phyloP scores from a whole-genome alignment of 2,888 invertebrate species.

The Therioaphis trifolii region DNA sequence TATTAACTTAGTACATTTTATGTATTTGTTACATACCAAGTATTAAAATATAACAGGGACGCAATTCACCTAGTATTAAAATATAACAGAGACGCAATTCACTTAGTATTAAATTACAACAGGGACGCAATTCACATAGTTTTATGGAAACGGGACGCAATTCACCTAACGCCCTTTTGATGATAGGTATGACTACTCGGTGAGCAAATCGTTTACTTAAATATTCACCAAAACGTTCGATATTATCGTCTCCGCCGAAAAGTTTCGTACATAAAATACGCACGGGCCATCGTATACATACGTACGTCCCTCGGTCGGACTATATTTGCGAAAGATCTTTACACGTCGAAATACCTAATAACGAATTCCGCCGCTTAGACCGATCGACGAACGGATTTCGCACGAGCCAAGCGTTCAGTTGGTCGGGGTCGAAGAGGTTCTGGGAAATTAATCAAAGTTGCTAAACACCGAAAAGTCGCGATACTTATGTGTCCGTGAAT shows the following conservation, averaged over 20 bases:
- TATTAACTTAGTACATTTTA: too few relatives aligned
- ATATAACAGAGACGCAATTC: too few relatives aligned
- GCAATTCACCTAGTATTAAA: too few relatives aligned
- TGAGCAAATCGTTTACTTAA: background rate
- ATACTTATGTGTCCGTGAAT: background rate
- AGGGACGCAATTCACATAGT: too few relatives aligned
- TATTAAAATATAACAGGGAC: too few relatives aligned
- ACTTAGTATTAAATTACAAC: too few relatives aligned
- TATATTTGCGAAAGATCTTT: background rate
- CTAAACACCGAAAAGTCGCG: constrained; percentile 1
- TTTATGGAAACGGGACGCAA: too few relatives aligned
- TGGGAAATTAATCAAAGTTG: background rate
- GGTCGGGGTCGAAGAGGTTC: background rate
- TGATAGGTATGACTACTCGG: too few relatives aligned
- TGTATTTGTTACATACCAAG: too few relatives aligned
- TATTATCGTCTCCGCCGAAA: background rate
- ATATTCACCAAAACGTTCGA: background rate
- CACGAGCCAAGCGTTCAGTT: background rate
- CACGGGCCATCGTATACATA: background rate
- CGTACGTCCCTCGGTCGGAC: background rate
- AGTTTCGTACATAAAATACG: background rate
- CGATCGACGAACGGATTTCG: background rate
- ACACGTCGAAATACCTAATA: too few relatives aligned
- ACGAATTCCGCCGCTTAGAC: background rate
- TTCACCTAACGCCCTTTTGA: too few relatives aligned